phyloP scores from a whole-genome alignment of 2,888 invertebrate species.

The Suillia variegata region DNA sequence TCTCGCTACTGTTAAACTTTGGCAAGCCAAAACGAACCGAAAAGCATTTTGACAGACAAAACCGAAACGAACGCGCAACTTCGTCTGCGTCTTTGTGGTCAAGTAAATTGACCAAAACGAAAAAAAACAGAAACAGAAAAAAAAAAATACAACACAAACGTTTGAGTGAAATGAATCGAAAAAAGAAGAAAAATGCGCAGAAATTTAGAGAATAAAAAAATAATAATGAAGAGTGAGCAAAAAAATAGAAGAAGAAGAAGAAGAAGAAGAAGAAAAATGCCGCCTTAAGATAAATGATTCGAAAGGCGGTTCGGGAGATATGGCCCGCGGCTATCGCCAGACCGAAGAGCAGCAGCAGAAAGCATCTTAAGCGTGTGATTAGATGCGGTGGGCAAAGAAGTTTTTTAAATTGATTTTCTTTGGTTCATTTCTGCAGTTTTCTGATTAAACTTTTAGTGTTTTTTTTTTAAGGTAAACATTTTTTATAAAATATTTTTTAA shows the following conservation, averaged over 20 bases:
- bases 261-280: background rate
- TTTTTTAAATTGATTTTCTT: too few relatives aligned
- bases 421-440: too few relatives aligned
- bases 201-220: too few relatives aligned
- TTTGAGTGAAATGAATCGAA: too few relatives aligned
- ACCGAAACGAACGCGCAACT: too few relatives aligned
- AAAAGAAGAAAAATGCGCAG: too few relatives aligned
- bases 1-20: background rate
- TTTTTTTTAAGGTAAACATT: background rate
- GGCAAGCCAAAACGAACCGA: background rate
- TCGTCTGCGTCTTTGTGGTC: background rate
- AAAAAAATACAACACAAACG: constrained; percentile 5
- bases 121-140: background rate
- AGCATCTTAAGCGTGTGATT: background rate
- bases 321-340: background rate
- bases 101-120: constrained; percentile 20
- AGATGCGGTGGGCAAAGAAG: background rate
- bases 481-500: too few relatives aligned
- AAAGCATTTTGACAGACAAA: too few relatives aligned
- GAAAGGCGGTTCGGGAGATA: background rate
- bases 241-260: background rate
- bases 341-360: background rate
- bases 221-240: too few relatives aligned
- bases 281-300: background rate
- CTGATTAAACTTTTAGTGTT: background rate